A percentile compares a stretch with the other conserved stretches of the same genome.
Evolutionary conservation across 2,797 vertebrate genomes (phyloP).

Genomic region (Bovichtus diacanthus): DNA sequence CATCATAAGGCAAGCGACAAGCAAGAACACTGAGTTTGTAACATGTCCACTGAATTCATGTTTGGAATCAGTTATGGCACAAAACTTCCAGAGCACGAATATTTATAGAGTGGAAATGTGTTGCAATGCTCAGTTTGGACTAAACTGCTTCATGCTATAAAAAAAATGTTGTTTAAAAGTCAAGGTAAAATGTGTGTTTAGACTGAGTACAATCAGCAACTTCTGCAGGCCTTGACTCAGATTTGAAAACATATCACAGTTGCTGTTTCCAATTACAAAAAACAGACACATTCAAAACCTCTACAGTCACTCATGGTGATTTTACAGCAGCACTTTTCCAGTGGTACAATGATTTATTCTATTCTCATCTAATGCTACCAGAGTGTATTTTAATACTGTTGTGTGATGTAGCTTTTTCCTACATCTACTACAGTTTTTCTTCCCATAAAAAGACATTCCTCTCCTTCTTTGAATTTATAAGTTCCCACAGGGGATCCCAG

Average conservation of each 20-base stretch:
- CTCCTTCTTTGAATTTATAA: background rate
- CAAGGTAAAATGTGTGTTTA: constrained; percentile 29
- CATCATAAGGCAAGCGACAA: constrained; percentile 13
- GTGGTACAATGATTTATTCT: background rate
- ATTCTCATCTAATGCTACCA: background rate
- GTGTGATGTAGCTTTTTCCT: background rate
- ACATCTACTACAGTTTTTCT: background rate
- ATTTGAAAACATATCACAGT: background rate
- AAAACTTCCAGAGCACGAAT: background rate
- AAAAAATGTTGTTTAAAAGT: background rate
- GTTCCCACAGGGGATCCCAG: constrained; percentile 32
- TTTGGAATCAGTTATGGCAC: background rate
- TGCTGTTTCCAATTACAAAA: constrained; percentile 1
- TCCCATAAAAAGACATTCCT: constrained; percentile 6
- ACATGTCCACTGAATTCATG: constrained; percentile 1
- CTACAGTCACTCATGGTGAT: background rate
- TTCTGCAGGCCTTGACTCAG: constrained; percentile 4
- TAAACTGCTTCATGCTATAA: background rate
- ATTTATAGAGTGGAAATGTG: background rate
- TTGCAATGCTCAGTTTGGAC: background rate
- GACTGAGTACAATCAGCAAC: constrained; percentile 21
- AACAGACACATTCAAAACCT: background rate
- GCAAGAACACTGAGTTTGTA: background rate
- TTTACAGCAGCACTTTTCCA: background rate
- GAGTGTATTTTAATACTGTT: background rate